A percentile compares a stretch with the other conserved stretches of the same genome.
Evolutionary conservation across 2,113 vertebrate species (phyloP).

Genomic region (Turdus rufiventris): DNA sequence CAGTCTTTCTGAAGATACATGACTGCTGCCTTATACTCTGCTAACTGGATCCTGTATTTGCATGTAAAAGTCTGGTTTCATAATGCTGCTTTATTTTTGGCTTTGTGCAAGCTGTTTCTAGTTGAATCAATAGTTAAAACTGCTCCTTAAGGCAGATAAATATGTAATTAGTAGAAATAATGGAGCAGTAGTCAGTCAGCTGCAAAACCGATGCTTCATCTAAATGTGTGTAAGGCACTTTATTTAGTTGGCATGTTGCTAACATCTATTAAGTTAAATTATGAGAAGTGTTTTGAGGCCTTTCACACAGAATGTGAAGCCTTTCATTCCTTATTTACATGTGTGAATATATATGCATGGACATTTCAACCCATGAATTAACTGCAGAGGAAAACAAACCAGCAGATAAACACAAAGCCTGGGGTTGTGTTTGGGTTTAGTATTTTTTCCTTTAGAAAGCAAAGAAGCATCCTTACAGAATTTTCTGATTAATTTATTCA

Average conservation of each 20-base stretch:
- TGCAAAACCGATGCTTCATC: conserved; percentile 61
- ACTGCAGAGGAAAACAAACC: conserved; percentile 64
- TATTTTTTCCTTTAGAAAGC: conserved; percentile 46
- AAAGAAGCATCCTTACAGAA: conserved; percentile 42
- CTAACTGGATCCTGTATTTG: conserved; percentile 25
- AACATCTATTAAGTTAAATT: conserved; percentile 69
- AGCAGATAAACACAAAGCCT: conserved; percentile 52
- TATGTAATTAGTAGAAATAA: conserved; percentile 71
- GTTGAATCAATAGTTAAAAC: conserved; percentile 48
- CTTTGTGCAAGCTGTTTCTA: conserved; percentile 57
- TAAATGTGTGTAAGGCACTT: conserved; percentile 55
- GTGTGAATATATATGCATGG: conserved; percentile 45
- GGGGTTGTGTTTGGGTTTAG: conserved; percentile 43
- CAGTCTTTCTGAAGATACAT: background rate
- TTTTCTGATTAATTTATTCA: conserved; percentile 71
- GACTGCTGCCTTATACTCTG: background rate
- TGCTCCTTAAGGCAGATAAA: conserved; percentile 64
- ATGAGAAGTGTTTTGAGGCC: conserved; percentile 63
- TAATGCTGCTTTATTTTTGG: conserved; percentile 55
- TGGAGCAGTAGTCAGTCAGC: conserved; percentile 58
- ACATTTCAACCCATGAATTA: conserved; percentile 58
- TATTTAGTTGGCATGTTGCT: conserved; percentile 63
- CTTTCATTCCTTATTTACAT: conserved; percentile 61
- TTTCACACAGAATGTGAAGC: conserved; percentile 55
- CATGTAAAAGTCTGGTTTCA: conserved; percentile 54